phyloP scores from a whole-genome alignment of 2,888 invertebrate genomes.

The Cancer borealis region DNA sequence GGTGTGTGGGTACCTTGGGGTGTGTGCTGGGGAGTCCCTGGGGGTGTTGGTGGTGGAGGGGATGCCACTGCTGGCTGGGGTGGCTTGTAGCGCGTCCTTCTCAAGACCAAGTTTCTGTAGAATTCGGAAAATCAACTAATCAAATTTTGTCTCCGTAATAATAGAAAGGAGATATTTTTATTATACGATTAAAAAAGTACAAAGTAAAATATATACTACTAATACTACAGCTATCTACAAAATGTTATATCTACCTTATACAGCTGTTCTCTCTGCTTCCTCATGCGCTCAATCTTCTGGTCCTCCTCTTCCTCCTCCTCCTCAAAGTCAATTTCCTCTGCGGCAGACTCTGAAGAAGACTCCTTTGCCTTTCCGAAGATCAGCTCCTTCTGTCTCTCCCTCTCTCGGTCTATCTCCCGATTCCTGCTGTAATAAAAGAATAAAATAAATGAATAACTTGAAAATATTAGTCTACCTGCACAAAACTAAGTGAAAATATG shows the following conservation, averaged over 20 bases:
- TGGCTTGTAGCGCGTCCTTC: slow-evolving; percentile 61
- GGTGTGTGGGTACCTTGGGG: slow-evolving; percentile 53
- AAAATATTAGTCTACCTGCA: too few species aligned
- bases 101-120: slow-evolving; percentile 76
- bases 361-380: slow-evolving; percentile 75
- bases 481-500: too few species aligned
- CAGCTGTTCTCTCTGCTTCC: slow-evolving; percentile 73
- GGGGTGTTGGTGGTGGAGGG: slow-evolving; percentile 71
- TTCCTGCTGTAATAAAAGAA: slow-evolving; percentile 61
- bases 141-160: neutral
- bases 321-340: slow-evolving; percentile 75
- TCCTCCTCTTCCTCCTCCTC: slow-evolving; percentile 77
- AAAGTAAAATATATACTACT: neutral
- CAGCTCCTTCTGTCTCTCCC: slow-evolving; percentile 75
- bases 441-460: too few species aligned
- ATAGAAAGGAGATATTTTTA: too few species aligned
- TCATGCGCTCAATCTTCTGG: slow-evolving; percentile 77
- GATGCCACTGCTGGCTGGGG: slow-evolving; percentile 61
- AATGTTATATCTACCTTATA: slow-evolving; percentile 69
- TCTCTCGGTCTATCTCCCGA: slow-evolving; percentile 75
- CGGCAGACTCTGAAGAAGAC: slow-evolving; percentile 73
- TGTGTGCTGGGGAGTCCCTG: slow-evolving; percentile 62
- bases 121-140: neutral
- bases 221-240: neutral
- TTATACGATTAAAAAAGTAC: too few species aligned